A percentile compares a stretch with the other conserved stretches of the same genome.
Conservation (phyloP, 2,113 vertebrate species). For the Cyanoderma ruficeps region DNA sequence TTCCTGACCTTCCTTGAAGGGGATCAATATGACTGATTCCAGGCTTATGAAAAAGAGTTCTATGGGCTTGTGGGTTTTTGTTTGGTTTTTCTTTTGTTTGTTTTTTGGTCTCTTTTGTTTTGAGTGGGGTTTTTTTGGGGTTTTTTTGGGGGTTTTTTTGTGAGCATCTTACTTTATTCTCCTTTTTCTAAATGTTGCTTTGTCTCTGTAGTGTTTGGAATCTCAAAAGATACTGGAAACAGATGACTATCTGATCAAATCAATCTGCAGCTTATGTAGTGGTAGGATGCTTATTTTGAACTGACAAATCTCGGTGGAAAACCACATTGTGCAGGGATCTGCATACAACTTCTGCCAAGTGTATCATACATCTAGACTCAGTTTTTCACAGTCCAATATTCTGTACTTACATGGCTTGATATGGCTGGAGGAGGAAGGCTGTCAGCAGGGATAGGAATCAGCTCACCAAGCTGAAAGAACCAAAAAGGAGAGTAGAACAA, state of each 20-base stretch:
- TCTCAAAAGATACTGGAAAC: not conserved
- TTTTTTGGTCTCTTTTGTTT: not conserved
- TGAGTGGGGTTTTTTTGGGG: not conserved
- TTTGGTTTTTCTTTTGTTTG: not conserved
- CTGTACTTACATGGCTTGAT: slow-evolving; percentile 74
- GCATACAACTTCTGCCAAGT: not conserved
- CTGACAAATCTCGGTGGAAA: not conserved
- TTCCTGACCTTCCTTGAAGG: not conserved
- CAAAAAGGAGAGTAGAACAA: not conserved
- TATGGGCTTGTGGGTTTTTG: not conserved
- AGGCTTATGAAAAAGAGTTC: not conserved
- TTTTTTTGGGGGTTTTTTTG: not conserved
- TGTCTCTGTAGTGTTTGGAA: not conserved
- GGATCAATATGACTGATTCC: not conserved
- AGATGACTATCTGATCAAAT: not conserved
- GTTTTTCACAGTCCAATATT: not conserved
- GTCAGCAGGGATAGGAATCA: slow-evolving; percentile 83
- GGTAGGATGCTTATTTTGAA: not conserved
- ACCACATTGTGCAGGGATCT: not conserved
- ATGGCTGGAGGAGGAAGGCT: slow-evolving; percentile 76
- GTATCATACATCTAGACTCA: not conserved
- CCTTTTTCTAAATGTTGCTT: not conserved
- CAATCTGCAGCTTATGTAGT: not conserved
- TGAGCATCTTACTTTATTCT: not conserved
- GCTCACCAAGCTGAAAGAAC: slow-evolving; percentile 83